Base-by-base conservation (phyloP, 2,888 invertebrate species). In the Fissipunctia ypsillon region DNA sequence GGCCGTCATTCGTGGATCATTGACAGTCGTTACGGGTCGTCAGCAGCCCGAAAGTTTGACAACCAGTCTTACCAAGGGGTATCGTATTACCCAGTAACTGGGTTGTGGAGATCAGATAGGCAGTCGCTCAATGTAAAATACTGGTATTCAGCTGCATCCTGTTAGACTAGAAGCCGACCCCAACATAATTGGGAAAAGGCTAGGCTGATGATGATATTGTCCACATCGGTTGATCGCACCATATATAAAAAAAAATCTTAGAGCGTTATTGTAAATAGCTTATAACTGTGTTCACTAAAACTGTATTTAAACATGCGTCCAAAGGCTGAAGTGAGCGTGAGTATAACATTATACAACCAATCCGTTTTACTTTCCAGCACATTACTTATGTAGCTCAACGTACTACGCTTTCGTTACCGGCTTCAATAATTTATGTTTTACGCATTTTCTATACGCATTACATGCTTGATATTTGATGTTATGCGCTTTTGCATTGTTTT, bases 301-400 rank as follows among this genome's bases (percentile, higher is more conserved):
- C 91, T 94, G 92, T 95, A 92, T 88, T 76, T 77, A 74, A 93
- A 93, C 95, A 95, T 94, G 96, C 96, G 95, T 95, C 96, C 89
- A 91, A 96, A 97, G 97, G 97, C 97, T 95, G 97, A 97, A 97
- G 97, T 97, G 87, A 97, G 97, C 96, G 97, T 97, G 97, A 97
- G 97, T 97, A 97, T 57, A 70, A 85, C 67, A 88, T 85, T 89
- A 80, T 87, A 88, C 83, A 87, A 86, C 86, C 84, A 86, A 83
- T 86, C 78, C 83, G 84, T 80, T 83, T 75, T 61, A 80, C 84
- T 83, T 86, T 84, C 81, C 63, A 86, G 60, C 78, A 48, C 77
- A 75, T 80, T 75, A 81, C 67, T 66, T 83, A 76, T 65, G 69
- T 83, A 77, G 80, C 57, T 76, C 68, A 64, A 67, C 45, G 64